Conservation (phyloP, 2,113 vertebrate genomes). For the Oceanites oceanicus region DNA sequence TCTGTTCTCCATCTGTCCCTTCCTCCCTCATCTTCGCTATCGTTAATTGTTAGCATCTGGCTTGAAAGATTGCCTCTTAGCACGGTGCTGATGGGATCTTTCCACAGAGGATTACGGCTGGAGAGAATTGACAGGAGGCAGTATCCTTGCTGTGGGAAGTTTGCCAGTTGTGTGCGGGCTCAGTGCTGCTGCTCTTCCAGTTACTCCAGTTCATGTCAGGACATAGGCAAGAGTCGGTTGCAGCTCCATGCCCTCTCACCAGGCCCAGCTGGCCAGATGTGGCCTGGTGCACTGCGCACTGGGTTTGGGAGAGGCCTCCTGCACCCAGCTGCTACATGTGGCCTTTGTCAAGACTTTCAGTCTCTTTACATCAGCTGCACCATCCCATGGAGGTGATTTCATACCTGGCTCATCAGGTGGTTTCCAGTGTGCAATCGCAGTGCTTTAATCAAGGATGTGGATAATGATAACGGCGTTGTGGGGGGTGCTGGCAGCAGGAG, state of each 20-base stretch:
- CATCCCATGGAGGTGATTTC: background rate
- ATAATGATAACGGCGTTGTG: accelerated
- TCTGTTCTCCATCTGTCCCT: background rate
- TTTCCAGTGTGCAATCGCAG: background rate
- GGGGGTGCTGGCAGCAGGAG: background rate
- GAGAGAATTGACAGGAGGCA: slow-evolving; percentile 5
- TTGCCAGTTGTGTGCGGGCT: background rate
- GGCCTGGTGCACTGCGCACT: background rate
- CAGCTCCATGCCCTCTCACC: background rate
- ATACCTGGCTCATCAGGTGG: background rate
- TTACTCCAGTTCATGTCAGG: background rate
- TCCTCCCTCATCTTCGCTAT: background rate
- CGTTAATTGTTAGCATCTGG: background rate
- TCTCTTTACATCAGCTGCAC: background rate
- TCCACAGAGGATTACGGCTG: slow-evolving; percentile 14
- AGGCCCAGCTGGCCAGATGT: background rate
- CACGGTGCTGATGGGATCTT: background rate
- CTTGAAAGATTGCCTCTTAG: slow-evolving; percentile 29
- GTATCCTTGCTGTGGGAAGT: background rate
- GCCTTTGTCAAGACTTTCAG: background rate
- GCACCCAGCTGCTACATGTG: background rate
- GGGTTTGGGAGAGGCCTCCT: background rate
- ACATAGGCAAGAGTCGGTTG: background rate
- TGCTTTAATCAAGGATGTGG: background rate
- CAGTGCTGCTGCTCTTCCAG: background rate